Evolutionary conservation across 2,113 vertebrate species (phyloP), one percentile per base, ranked within the genome.

Genomic region (Setophaga kirtlandii): DNA sequence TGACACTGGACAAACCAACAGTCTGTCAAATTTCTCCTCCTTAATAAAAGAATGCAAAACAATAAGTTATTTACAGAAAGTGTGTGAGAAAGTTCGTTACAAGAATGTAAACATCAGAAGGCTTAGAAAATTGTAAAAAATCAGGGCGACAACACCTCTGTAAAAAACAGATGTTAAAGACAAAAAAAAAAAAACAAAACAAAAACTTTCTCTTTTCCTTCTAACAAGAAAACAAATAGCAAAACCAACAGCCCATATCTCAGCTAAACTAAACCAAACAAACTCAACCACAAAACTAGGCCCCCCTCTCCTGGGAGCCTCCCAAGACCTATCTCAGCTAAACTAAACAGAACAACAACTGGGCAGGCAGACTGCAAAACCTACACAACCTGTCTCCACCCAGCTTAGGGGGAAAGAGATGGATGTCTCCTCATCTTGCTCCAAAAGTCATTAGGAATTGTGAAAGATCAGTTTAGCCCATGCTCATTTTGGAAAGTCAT

Each of bases 361-460:
- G 35, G n/a, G 58, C 56, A 59, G 58, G n/a, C 15, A 17, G n/a
- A 37, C 56, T 58, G 30, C 56, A 59, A 59, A 35, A 16, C 15
- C 56, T 59, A 11, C 56, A 35, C 14, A 35, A 24, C 14, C n/a
- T 63, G 15, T 37, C 1, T 3, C 16, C 58, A 44, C 0, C 0
- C 15, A 52, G 31, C 46, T 76, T 12, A 44, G 55, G 15, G 44
- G 27, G 23, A 10, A 81, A 35, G 42, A 78, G 41, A 25, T 52
- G 44, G 20, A 21, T 41, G 16, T 12, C 59, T 87, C 68, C 56
- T 59, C 74, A 37, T 56, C 30, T 12, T 37, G 41, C 37, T 79
- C 53, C 58, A 74, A 9, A 23, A 78, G 44, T 20, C 46, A n/a
- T 56, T 44, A 53, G 71, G 76, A 37, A 2, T 17, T 49, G 47